A percentile compares a stretch with the other conserved stretches of the same genome.
Evolutionary conservation across 2,888 invertebrate genomes (phyloP).

Genomic region (Cerastoderma edule): DNA sequence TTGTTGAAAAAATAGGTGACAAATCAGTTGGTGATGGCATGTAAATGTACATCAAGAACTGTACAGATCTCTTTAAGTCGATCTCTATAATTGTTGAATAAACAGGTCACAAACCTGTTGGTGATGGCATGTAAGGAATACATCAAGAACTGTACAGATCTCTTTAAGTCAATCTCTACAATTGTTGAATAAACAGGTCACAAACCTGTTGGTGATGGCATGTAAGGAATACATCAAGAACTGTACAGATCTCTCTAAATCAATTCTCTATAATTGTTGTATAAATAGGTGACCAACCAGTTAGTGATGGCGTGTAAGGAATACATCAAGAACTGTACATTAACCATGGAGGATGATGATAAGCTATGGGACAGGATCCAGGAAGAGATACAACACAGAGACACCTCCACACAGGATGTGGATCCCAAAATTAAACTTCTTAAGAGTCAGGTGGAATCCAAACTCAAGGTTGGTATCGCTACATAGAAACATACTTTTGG

Average conservation of each 20-base stretch:
- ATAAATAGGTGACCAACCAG: constrained; percentile 83
- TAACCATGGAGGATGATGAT: constrained; percentile 77
- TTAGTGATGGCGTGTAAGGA: constrained; percentile 83
- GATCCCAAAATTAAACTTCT: constrained; percentile 73
- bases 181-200: no score
- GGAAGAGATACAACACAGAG: constrained; percentile 74
- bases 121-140: constrained; percentile 83
- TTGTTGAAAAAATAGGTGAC: no score
- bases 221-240: no score
- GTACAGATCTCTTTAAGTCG: no score
- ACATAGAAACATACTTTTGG: no score
- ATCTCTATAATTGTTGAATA: no score
- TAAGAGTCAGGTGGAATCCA: constrained; percentile 77
- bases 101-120: constrained; percentile 83
- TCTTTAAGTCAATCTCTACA: no score
- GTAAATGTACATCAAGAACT: no score
- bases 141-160: constrained; percentile 77
- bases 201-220: no score
- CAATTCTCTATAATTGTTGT: no score
- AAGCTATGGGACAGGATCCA: constrained; percentile 78
- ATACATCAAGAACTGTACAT: constrained; percentile 79
- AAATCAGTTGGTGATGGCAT: no score
- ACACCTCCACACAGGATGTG: constrained; percentile 52
- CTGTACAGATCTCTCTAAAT: no score
- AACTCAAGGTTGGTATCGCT: constrained; percentile 76